Conservation (phyloP, 2,888 invertebrate genomes). For the Sesamia inferens region DNA sequence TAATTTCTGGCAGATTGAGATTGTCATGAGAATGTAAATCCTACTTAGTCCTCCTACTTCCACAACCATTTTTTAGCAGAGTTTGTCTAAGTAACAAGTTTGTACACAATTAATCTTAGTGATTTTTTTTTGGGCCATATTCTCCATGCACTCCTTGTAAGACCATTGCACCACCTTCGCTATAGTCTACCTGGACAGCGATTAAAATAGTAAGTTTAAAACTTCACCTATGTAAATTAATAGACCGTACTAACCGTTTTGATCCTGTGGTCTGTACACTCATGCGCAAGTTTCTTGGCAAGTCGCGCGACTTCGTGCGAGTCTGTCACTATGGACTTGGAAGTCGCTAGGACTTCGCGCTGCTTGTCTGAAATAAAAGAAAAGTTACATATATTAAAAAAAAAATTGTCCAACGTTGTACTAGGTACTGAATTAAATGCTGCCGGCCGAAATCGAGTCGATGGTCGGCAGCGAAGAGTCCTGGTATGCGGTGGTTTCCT, state of each 20-base stretch:
- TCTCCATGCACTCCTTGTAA: too few species aligned
- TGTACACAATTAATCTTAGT: too few species aligned
- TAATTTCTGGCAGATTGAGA: background rate
- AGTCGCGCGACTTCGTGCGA: slow-evolving; percentile 98
- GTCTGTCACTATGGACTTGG: slow-evolving; percentile 98
- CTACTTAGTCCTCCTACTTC: too few species aligned
- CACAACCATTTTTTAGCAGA: background rate
- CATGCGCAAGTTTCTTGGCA: slow-evolving; percentile 98
- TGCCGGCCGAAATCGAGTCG: too few species aligned
- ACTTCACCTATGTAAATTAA: background rate
- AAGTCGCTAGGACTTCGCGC: slow-evolving; percentile 98
- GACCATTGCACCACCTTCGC: too few species aligned
- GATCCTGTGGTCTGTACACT: slow-evolving; percentile 99
- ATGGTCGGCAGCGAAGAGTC: too few species aligned
- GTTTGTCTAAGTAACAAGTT: too few species aligned
- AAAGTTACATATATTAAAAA: background rate
- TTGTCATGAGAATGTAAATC: background rate
- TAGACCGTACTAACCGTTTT: slow-evolving; percentile 93
- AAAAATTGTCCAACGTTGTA: background rate
- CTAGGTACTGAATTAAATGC: too few species aligned
- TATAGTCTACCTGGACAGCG: too few species aligned
- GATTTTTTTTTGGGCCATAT: too few species aligned
- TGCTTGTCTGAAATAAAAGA: slow-evolving; percentile 92
- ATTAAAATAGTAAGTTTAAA: too few species aligned
- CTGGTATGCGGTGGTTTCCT: too few species aligned